Evolutionary conservation across 2,113 vertebrate species (phyloP), one percentile per base, ranked within the genome.

Genomic region (Benitochromis conjunctus): DNA sequence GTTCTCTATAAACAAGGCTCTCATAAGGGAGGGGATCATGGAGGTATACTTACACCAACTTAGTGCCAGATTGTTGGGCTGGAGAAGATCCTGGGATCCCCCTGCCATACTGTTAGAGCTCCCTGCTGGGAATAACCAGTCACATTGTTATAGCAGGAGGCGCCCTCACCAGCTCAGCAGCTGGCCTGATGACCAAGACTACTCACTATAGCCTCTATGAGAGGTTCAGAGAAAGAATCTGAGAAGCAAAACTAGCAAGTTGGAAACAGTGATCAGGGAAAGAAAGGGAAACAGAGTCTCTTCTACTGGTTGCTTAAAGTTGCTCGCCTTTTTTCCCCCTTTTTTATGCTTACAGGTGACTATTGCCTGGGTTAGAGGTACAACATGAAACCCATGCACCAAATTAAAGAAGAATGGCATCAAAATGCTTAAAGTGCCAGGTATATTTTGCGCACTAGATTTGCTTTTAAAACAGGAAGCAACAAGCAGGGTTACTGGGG

Each of bases 21-120:
- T 88, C 54, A 79, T 82, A 87, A 91, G 77, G 91, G 90, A 89
- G 85, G 86, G 88, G 88, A 89, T 94, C 79, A 86, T 85, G 91
- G 92, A 94, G 74, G 84, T 81, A 97, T 96, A 97, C 96, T 97
- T 96, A 97, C 96, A 97, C 96, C 96, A 97, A 96, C 96, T 97
- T 91, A 97, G 93, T 77, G 96, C 96, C 96, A 97, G 96, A 96
- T 96, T 97, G 96, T 96, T 97, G 96, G 96, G 95, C 95, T 97
- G 96, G 90, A 97, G 95, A 94, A 96, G 94, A 92, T 97, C 96
- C 95, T 97, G 96, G 86, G 96, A 96, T 86, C 96, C 96, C 94
- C 96, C 96, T 95, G 96, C 95, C 95, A 97, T 88, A 92, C 91
- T 94, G 96, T 96, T 97, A 94, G 95, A 94, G 94, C 95, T 91